These are phyloP conservation scores for Isurus oxyrinchus DNA, from an alignment of 2,113 vertebrate genomes.

Conservation along the genomic window DNA sequence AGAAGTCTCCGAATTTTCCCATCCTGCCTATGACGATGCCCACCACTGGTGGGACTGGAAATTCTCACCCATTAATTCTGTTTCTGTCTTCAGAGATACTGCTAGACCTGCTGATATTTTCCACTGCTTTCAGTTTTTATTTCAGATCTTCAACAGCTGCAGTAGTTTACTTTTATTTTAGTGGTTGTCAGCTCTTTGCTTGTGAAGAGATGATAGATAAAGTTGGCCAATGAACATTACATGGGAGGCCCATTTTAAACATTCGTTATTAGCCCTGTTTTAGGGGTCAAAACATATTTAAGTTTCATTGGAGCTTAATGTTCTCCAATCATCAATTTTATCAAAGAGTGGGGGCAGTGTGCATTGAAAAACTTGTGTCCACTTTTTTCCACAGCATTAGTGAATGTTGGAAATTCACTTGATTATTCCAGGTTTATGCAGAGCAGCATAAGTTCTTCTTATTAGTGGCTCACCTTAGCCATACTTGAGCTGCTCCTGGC, in stretches of 20 bases:
- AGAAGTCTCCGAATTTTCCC: no score
- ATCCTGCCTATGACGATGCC: no score
- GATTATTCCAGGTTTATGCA: not conserved
- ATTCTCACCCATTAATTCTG: no score
- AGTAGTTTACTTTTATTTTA: no score
- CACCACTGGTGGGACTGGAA: no score
- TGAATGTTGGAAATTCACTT: not conserved
- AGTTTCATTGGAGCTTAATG: not conserved
- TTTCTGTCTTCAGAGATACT: no score
- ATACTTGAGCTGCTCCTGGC: not conserved
- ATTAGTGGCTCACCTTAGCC: not conserved
- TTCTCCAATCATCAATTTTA: not conserved
- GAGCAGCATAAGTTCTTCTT: not conserved
- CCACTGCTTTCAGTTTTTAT: not conserved
- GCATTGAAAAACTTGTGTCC: not conserved
- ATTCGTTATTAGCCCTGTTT: not conserved
- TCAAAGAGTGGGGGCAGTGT: not conserved
- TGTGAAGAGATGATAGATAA: not conserved
- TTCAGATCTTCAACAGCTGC: not conserved
- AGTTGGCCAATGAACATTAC: not conserved
- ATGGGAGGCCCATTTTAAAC: not conserved
- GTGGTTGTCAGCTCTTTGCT: not conserved
- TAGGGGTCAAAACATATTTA: not conserved
- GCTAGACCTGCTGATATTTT: no score
- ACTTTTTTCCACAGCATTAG: not conserved